Base-by-base conservation (phyloP, 2,888 invertebrate genomes). In the Pyrrhia umbra region DNA sequence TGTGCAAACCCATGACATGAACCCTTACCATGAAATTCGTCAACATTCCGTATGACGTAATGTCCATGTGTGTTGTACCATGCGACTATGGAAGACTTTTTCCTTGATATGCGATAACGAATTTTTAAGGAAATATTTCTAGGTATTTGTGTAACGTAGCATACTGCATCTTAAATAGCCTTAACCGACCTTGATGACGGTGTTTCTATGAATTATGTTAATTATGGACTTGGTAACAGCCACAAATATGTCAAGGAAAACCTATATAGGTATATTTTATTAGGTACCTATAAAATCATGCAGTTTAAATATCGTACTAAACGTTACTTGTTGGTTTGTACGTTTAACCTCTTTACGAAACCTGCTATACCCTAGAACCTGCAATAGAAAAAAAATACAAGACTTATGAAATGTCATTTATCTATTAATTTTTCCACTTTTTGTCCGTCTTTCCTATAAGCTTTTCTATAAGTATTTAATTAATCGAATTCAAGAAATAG, bases 11-110 rank as follows among this genome's bases (percentile, higher is more conserved):
- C 47, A 70, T 59, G 52, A 67, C 54, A 67, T 54, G 50, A 64
- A 56, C 55, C 16, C 27, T 59, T 65, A 66, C 70, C 65, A 62
- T 74, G 69, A 65, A 75, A 58, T 74, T 61, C 15, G 54, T 51
- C 56, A 62, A 69, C 51, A 62, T 9, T 52, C 25, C 16, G 18
- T 20, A 61, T 74, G 60, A 74, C 55, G 69, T 27, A 72, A 13
- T 20, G 1, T 27, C 23, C n/a, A n/a, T n/a, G n/a, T n/a, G n/a
- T n/a, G n/a, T 71, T 70, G 15, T 50, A 21, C 43, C 66, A 65
- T 37, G 39, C 13, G 6, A 27, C 39, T 45, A 57, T 54, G 56
- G 56, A 8, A 56, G 55, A 55, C 42, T 52, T 63, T 70, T 72
- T 68, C 59, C 68, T 68, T 73, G 68, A 72, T 72, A 5, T 5